These are phyloP conservation scores for Gymnosoma rotundatum DNA, from an alignment of 2,888 invertebrate species.

Conservation along the genomic window DNA sequence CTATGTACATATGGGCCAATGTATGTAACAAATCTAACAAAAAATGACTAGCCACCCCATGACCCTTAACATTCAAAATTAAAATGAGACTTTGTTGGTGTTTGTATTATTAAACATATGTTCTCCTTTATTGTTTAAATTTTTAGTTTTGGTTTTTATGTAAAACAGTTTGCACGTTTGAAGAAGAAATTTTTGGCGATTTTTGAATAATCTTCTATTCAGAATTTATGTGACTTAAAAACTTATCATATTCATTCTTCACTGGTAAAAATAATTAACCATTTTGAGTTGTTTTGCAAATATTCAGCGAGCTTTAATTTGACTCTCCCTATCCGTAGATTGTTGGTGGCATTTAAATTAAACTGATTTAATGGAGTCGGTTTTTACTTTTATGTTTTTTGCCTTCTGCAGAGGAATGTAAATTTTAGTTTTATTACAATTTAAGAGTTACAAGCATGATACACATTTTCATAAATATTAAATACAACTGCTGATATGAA, in stretches of 20 bases:
- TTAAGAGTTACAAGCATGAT: constrained; percentile 53
- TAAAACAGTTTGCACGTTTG: no score
- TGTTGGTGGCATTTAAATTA: constrained; percentile 13
- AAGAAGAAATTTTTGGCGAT: no score
- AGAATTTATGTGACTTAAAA: neutral
- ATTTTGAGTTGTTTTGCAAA: neutral
- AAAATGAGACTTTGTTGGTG: no score
- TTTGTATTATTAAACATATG: no score
- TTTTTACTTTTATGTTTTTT: constrained; percentile 18
- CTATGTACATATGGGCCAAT: constrained; percentile 28
- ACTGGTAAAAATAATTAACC: neutral
- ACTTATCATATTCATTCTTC: neutral
- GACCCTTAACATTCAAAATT: constrained; percentile 17
- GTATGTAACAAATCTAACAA: neutral
- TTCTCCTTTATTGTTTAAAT: no score
- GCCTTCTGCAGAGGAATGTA: constrained; percentile 32
- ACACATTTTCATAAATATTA: constrained; percentile 19
- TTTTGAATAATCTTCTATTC: neutral
- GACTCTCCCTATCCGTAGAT: neutral
- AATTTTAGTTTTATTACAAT: constrained; percentile 64
- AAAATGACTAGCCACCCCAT: constrained; percentile 28
- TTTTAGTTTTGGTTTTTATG: no score
- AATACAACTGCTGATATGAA: constrained; percentile 54
- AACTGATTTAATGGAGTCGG: constrained; percentile 38
- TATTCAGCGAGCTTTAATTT: constrained; percentile 10